Percentiles rank a stretch among this genome's conserved stretches.
phyloP scores from a whole-genome alignment of 2,888 invertebrate genomes.

The Synanthedon tipuliformis region DNA sequence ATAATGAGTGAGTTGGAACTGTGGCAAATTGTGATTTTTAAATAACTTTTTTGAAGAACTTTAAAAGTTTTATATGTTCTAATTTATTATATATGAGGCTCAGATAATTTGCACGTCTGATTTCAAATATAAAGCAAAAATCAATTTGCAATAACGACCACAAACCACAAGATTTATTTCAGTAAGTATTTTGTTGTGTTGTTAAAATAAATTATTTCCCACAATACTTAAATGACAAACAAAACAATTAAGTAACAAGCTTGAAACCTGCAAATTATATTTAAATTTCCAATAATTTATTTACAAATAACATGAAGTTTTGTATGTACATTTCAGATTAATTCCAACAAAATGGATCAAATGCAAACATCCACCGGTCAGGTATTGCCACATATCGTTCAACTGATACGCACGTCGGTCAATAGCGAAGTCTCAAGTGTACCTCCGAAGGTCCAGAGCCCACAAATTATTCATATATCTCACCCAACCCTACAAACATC shows the following conservation, averaged over 20 bases:
- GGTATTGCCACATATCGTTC: constrained; percentile 45
- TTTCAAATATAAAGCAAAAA: too few relatives aligned
- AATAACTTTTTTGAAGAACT: constrained; percentile 8
- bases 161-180: too few relatives aligned
- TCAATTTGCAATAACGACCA: too few relatives aligned
- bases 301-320: not conserved
- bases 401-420: constrained; percentile 8
- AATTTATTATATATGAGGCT: too few relatives aligned
- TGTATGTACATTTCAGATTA: not conserved
- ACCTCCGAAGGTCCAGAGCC: constrained; percentile 25
- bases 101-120: too few relatives aligned
- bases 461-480: constrained; percentile 38
- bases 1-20: constrained; percentile 22
- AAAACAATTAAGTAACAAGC: too few relatives aligned
- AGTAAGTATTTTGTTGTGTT: too few relatives aligned
- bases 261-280: too few relatives aligned
- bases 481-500: constrained; percentile 37
- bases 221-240: too few relatives aligned
- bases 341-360: constrained; percentile 36
- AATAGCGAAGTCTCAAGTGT: not conserved
- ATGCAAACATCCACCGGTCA: constrained; percentile 27
- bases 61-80: not conserved
- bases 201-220: too few relatives aligned
- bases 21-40: constrained; percentile 21
- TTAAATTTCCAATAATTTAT: too few relatives aligned